phyloP scores from a whole-genome alignment of 1,140 invertebrate species.

The Oncopodura yosiiana region DNA sequence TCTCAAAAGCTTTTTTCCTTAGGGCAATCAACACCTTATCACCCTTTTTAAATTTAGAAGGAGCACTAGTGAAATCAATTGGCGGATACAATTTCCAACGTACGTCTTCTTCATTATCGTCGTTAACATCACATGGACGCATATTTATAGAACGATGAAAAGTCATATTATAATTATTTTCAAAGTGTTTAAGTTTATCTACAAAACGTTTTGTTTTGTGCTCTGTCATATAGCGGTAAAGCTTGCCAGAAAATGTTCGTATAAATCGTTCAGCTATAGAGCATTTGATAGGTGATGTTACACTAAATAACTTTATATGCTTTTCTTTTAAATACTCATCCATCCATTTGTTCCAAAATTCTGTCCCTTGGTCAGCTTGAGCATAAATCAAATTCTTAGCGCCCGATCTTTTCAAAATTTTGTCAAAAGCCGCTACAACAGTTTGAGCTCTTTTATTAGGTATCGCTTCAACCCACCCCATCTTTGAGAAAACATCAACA shows the following conservation, averaged over 20 bases:
- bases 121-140: not conserved
- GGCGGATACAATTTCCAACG: too few species aligned
- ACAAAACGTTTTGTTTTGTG: constrained; percentile 4
- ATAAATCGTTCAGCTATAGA: constrained; percentile 2
- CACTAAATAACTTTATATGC: not conserved
- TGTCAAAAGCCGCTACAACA: too few species aligned
- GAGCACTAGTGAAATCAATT: too few species aligned
- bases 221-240: constrained; percentile 8
- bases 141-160: constrained; percentile 5
- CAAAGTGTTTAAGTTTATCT: not conserved
- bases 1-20: too few species aligned
- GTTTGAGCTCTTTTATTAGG: not conserved
- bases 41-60: too few species aligned
- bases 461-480: constrained; percentile 1
- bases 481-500: constrained; percentile 7
- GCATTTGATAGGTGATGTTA: not conserved
- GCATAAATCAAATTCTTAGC: too few species aligned
- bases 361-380: constrained; percentile 2
- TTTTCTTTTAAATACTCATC: not conserved
- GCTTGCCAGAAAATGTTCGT: not conserved
- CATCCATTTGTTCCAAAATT: not conserved
- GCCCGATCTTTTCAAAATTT: too few species aligned
- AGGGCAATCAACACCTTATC: too few species aligned
- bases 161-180: constrained; percentile 2
- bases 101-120: constrained; percentile 4